These are phyloP conservation scores for Hoplodrina blanda DNA, from an alignment of 2,888 invertebrate species.

Conservation along the genomic window DNA sequence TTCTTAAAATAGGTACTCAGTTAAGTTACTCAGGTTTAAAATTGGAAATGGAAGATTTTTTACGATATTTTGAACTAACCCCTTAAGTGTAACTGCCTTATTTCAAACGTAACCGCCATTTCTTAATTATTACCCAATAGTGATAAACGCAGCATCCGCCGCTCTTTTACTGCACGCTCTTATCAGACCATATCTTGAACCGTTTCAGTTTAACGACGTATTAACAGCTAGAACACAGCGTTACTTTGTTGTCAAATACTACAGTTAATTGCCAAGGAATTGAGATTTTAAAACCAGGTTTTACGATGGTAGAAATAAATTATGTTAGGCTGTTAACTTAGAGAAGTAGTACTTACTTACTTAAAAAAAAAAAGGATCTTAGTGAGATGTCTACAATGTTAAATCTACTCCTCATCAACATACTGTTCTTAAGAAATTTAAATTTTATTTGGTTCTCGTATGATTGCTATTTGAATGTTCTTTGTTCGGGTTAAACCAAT, in stretches of 20 bases:
- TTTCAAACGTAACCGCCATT: constrained; percentile 21
- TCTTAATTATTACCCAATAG: constrained; percentile 10
- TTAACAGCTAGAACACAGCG: constrained; percentile 66
- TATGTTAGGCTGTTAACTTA: constrained; percentile 54
- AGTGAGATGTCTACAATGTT: constrained; percentile 31
- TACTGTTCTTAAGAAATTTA: neutral
- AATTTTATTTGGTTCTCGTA: neutral
- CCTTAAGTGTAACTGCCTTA: neutral
- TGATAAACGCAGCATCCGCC: constrained; percentile 36
- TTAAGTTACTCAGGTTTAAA: no score
- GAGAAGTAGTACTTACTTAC: constrained; percentile 6
- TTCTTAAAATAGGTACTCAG: no score
- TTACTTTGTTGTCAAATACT: constrained; percentile 67
- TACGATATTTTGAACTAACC: no score
- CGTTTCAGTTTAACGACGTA: constrained; percentile 66
- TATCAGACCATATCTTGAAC: constrained; percentile 63
- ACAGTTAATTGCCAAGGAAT: constrained; percentile 68
- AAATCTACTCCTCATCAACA: neutral
- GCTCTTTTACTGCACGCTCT: constrained; percentile 36
- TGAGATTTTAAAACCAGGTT: constrained; percentile 66
- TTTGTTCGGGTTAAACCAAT: neutral
- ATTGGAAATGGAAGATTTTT: no score
- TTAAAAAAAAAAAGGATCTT: constrained; percentile 40
- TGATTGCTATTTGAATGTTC: neutral
- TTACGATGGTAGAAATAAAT: constrained; percentile 66